These are phyloP conservation scores for Coregonus ussuriensis DNA, from an alignment of 2,797 vertebrate genomes.

Conservation along the genomic window DNA sequence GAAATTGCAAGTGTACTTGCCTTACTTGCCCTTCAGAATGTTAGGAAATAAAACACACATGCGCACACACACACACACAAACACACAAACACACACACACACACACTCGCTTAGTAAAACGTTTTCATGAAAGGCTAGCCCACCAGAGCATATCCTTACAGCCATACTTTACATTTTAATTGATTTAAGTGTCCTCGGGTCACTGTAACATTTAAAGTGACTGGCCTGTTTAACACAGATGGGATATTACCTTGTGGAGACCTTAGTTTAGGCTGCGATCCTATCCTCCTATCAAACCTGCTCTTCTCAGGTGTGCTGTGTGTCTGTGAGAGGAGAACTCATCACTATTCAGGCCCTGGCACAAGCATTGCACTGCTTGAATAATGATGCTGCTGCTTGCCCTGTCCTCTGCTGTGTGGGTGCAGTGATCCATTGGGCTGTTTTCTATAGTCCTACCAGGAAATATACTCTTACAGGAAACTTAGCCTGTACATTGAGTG, in stretches of 20 bases:
- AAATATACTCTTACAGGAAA: neutral
- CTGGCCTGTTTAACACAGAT: conserved; percentile 4
- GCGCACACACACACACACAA: neutral
- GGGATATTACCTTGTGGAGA: conserved; percentile 1
- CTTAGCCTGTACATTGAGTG: neutral
- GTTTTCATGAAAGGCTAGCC: neutral
- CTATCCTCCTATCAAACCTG: neutral
- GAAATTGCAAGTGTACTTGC: no score
- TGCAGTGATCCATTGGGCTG: conserved; percentile 29
- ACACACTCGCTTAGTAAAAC: neutral
- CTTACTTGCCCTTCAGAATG: neutral
- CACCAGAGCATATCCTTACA: neutral
- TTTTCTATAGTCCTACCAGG: conserved; percentile 25
- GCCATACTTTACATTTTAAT: neutral
- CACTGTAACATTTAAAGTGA: neutral
- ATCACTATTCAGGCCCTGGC: conserved; percentile 44
- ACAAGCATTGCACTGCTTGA: conserved; percentile 40
- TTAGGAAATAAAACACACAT: neutral
- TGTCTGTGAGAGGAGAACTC: conserved; percentile 22
- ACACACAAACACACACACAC: neutral
- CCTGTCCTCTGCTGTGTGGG: conserved; percentile 38
- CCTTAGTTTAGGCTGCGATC: conserved; percentile 17
- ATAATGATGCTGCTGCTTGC: conserved; percentile 43
- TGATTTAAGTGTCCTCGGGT: neutral
- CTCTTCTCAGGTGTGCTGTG: conserved; percentile 10